These are phyloP conservation scores for Leptopterna dolabrata DNA, from an alignment of 2,888 invertebrate species.

Conservation along the genomic window DNA sequence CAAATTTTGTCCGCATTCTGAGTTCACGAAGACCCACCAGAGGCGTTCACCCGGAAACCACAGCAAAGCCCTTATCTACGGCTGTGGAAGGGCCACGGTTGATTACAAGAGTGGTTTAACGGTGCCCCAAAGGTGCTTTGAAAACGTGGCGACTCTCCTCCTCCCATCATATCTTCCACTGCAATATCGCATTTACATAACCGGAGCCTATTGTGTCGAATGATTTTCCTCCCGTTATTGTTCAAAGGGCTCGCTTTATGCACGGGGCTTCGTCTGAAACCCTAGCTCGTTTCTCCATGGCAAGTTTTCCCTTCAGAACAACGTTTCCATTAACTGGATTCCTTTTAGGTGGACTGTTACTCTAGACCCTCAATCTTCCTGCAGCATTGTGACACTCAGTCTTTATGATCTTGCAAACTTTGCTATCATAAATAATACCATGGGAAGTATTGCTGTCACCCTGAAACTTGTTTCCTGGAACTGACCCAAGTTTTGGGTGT, in stretches of 20 bases:
- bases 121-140: conserved; percentile 1
- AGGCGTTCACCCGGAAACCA: too few relatives aligned
- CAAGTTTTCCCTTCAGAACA: background rate
- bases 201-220: conserved; percentile 4
- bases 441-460: too few relatives aligned
- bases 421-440: too few relatives aligned
- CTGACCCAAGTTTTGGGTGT: too few relatives aligned
- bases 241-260: background rate
- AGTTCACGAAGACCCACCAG: too few relatives aligned
- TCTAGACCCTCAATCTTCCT: too few relatives aligned
- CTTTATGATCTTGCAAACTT: too few relatives aligned
- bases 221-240: conserved; percentile 4
- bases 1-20: too few relatives aligned
- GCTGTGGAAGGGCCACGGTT: background rate
- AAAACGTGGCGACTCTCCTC: background rate
- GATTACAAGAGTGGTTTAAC: background rate
- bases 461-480: too few relatives aligned
- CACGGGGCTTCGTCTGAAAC: background rate
- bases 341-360: too few relatives aligned
- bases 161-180: background rate
- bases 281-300: background rate
- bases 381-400: too few relatives aligned
- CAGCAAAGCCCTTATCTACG: background rate
- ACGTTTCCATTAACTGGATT: background rate
- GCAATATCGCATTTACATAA: conserved; percentile 7